Base-by-base conservation (phyloP, 2,888 invertebrate genomes). In the Habroteleia sp. region DNA sequence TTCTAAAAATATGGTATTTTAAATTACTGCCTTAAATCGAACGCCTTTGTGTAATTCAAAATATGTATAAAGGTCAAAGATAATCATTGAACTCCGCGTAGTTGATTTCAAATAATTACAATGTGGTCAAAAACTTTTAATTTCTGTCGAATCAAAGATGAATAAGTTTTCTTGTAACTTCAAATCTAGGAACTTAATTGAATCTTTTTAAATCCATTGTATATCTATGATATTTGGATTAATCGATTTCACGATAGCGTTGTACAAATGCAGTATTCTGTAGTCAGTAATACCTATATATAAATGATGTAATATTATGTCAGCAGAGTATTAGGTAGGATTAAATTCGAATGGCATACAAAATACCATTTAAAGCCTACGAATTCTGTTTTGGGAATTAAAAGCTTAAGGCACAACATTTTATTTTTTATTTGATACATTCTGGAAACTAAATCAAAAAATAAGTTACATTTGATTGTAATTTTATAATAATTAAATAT, bases 201-300 rank as follows among this genome's bases (percentile, higher is more conserved):
- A 31, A 37, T 58, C 17, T 60, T 42, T 41, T 41, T 11, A 8
- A 13, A 8, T 25, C 42, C 3, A 25, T 42, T 42, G 42, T 25
- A 29, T 56, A 23, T 48, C 39, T 14, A 17, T 4, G 39, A 23
- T 48, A 56, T 56, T 56, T 25, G 41, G 14, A 39, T 48, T 39
- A 39, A 66, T 66, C 66, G 66, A 66, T 66, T 66, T 54, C 56
- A 54, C 16, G 48, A 44, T 65, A 65, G 16, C 27, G 37, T 65
- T 56, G 39, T 31, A 46, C 16, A 33, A 66, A 66, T 66, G 65
- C 54, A 44, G 52, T 35, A 41, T 25, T 37, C 60, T 29, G 39
- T 7, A 44, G 29, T 31, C 29, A 14, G 23, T 20, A 29, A 8
- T 52, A 8, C 33, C 23, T 31, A 16, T 41, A 37, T 65, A 44